Evolutionary conservation across 2,113 vertebrate genomes (phyloP), one percentile per base, ranked within the genome.

Genomic region (Paraplagusia blochii): DNA sequence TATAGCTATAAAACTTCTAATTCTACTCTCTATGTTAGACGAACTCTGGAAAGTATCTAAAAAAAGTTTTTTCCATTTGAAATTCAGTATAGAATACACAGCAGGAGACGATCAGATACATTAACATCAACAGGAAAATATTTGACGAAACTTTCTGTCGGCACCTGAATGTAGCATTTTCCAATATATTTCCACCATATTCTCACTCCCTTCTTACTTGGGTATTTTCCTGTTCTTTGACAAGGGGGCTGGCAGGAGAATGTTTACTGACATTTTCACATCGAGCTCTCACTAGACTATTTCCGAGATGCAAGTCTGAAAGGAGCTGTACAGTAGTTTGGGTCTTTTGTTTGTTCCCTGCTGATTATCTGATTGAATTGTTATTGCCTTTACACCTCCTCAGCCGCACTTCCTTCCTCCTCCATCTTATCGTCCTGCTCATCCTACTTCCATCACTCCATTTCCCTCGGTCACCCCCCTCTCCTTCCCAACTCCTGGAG

Each of bases 311-410:
- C 38, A 12, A 0, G 38, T 40, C 38, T 40, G 38, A 11, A 13
- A 40, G 38, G 10, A 40, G 38, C 13, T 40, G 13, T 11, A 33
- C 58, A 53, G 5, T 17, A 49, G 13, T 22, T 56, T 13, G 44
- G 46, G 13, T 9, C 4, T 48, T 47, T 16, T 48, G 16, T 16
- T 53, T 16, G 19, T 58, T 58, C 51, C 46, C 55, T 52, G 59
- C 53, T 58, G 42, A 61, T 68, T 57, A 39, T 53, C 50, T 15
- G 18, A 69, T 73, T 71, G 46, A 58, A 42, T 35, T 44, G 11
- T 45, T 70, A 35, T 22, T 3, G 0, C 53, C 47, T 38, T 59
- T 34, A 40, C 59, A 60, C 3, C 16, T 45, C 11, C 42, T 44
- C 56, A 18, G 29, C 44, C 50, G 17, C 18, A 56, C 40, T 10